Conservation (phyloP, 2,888 invertebrate species). For the Agelastica alni region DNA sequence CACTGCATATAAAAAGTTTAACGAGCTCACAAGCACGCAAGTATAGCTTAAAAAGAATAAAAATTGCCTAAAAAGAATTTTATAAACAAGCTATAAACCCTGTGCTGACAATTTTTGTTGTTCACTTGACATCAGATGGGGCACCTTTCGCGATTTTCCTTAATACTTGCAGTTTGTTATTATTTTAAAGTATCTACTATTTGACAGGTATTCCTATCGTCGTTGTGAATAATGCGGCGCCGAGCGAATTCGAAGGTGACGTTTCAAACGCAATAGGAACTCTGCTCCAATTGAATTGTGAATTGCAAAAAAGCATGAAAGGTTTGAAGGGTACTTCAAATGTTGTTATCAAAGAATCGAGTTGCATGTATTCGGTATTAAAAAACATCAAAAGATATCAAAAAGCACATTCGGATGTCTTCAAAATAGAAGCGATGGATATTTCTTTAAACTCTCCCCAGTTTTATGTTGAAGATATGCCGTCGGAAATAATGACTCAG, state of each 20-base stretch:
- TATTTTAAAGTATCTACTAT: neutral
- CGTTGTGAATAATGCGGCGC: constrained; percentile 1
- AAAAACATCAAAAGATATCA: constrained; percentile 1
- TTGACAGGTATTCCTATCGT: neutral
- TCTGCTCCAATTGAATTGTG: neutral
- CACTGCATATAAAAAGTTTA: too few species aligned
- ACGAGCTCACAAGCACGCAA: too few species aligned
- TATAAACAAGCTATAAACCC: too few species aligned
- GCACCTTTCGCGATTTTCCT: neutral
- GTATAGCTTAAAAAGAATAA: too few species aligned
- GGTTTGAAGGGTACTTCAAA: neutral
- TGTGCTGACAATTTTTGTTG: too few species aligned
- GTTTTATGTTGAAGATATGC: too few species aligned
- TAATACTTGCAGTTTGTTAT: too few species aligned
- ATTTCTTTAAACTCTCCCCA: too few species aligned
- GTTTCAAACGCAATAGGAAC: neutral
- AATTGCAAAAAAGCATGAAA: neutral
- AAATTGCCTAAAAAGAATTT: too few species aligned
- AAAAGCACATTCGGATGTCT: constrained; percentile 3
- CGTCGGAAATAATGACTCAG: neutral
- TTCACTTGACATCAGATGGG: neutral
- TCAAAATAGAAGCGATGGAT: constrained; percentile 13
- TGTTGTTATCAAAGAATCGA: constrained; percentile 2
- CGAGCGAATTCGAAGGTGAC: neutral
- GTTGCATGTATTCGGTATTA: constrained; percentile 13